Percentiles rank a stretch among this genome's conserved stretches.
Evolutionary conservation across 1,140 invertebrate species (phyloP).

Genomic region (Halictus rubicundus): DNA sequence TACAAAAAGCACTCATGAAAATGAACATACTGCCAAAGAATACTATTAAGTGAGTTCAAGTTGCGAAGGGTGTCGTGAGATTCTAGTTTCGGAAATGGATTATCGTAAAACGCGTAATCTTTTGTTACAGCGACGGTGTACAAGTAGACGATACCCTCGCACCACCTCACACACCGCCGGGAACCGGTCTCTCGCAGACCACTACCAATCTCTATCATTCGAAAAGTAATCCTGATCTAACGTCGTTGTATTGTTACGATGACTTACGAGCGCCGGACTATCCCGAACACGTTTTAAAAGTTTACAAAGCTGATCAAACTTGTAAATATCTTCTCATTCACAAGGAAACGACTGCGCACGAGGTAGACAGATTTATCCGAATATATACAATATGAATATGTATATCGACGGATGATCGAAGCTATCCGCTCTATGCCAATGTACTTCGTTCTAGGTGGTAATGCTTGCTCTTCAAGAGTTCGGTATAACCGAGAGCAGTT

Average conservation of each 20-base stretch:
- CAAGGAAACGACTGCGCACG: constrained; percentile 98
- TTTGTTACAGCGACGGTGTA: constrained; percentile 80
- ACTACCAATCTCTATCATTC: constrained; percentile 87
- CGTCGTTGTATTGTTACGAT: constrained; percentile 88
- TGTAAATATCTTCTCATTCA: constrained; percentile 98
- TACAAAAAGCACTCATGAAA: constrained; percentile 94
- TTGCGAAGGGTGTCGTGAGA: background rate
- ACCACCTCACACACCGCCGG: constrained; percentile 78
- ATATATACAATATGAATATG: background rate
- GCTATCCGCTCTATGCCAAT: constrained; percentile 18
- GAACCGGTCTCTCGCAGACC: constrained; percentile 75
- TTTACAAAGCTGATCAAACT: constrained; percentile 97
- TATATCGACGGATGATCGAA: background rate
- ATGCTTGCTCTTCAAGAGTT: constrained; percentile 98
- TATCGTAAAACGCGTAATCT: constrained; percentile 21
- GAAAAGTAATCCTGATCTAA: constrained; percentile 95
- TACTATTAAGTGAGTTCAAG: constrained; percentile 84
- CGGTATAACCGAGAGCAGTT: constrained; percentile 95
- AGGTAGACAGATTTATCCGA: constrained; percentile 77
- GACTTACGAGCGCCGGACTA: constrained; percentile 89
- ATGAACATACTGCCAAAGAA: constrained; percentile 95
- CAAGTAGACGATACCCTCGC: constrained; percentile 82
- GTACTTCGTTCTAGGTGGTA: constrained; percentile 84
- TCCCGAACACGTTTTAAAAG: constrained; percentile 98
- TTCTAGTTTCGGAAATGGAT: background rate